phyloP scores from a whole-genome alignment of 1,140 invertebrate genomes.

The Myzus persicae region DNA sequence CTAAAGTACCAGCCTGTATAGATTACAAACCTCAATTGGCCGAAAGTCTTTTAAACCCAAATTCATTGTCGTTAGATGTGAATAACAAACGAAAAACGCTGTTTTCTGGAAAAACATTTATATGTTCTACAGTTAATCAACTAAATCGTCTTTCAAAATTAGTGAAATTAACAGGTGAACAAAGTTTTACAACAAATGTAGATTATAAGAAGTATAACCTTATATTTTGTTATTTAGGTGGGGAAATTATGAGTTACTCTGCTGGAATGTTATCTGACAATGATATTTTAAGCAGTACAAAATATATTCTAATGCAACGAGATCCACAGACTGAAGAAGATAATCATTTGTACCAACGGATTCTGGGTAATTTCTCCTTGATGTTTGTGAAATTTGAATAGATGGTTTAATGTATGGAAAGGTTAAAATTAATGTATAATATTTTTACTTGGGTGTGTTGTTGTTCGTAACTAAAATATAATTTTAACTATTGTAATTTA shows the following conservation, averaged over 20 bases:
- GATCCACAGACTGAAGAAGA: not conserved
- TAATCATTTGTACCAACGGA: not conserved
- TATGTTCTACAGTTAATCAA: slow-evolving; percentile 38
- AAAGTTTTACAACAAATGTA: not conserved
- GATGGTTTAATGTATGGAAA: not conserved
- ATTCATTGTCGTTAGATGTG: not conserved
- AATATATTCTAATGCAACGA: slow-evolving; percentile 39
- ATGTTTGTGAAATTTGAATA: not conserved
- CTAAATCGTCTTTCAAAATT: slow-evolving; percentile 28
- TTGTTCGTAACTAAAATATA: not conserved
- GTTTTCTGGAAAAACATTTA: slow-evolving; percentile 28
- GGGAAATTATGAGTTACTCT: not conserved
- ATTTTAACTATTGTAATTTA: not conserved
- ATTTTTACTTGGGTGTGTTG: not conserved
- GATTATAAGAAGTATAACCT: not conserved
- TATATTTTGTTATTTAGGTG: not conserved
- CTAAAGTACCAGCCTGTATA: not conserved
- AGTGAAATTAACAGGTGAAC: slow-evolving; percentile 16
- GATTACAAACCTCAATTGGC: slow-evolving; percentile 29
- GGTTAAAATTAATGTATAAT: not conserved
- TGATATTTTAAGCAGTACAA: not conserved
- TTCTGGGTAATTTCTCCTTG: slow-evolving; percentile 11
- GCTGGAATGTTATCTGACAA: not conserved
- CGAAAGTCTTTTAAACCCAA: slow-evolving; percentile 38
- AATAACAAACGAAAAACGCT: slow-evolving; percentile 42